phyloP scores from a whole-genome alignment of 1,140 invertebrate species.

The Papilio polyxenes region DNA sequence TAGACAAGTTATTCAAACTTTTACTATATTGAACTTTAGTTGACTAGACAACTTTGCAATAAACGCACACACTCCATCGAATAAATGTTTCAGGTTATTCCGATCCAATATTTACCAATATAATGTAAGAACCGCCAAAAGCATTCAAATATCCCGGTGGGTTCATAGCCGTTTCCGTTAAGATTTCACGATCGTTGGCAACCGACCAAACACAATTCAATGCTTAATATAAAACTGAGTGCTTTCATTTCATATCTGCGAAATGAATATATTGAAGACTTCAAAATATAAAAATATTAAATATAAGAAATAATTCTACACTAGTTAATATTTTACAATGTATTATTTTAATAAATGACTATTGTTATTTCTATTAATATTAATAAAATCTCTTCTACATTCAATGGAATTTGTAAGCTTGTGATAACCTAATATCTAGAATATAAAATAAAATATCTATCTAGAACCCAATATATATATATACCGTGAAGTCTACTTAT shows the following conservation, averaged over 20 bases:
- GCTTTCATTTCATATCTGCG: conserved; percentile 5
- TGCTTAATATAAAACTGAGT: conserved; percentile 30
- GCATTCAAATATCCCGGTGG: conserved; percentile 28
- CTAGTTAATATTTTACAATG: not conserved
- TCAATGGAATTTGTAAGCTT: no score
- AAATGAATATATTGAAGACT: conserved; percentile 6
- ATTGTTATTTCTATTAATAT: no score
- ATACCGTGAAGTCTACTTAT: no score
- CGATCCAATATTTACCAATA: conserved; percentile 10
- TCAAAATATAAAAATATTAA: not conserved
- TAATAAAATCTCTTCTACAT: no score
- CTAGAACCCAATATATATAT: no score
- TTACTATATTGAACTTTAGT: not conserved
- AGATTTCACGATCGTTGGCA: conserved; percentile 22
- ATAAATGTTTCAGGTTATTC: conserved; percentile 1
- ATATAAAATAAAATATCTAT: no score
- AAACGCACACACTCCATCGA: not conserved
- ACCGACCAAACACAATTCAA: conserved; percentile 29
- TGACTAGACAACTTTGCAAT: not conserved
- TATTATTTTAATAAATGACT: not conserved
- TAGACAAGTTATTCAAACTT: no score
- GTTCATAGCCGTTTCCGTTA: conserved; percentile 28
- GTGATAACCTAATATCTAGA: no score
- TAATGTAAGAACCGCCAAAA: conserved; percentile 10
- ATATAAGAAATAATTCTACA: no score